Percentiles rank a stretch among this genome's conserved stretches.
Evolutionary conservation across 2,113 vertebrate genomes (phyloP).

Genomic region (Phyllostomus hastatus): DNA sequence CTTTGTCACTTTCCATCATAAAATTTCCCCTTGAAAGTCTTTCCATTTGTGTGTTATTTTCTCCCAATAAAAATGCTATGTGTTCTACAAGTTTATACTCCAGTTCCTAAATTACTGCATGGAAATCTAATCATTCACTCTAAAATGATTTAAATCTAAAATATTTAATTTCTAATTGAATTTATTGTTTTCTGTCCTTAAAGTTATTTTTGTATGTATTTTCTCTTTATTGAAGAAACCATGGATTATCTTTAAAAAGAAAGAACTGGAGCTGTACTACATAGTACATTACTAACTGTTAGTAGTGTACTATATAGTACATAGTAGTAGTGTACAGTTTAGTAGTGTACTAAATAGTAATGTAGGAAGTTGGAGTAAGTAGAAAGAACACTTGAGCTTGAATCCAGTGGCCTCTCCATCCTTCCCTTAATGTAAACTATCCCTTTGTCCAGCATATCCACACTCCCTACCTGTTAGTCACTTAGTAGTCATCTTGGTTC

Average conservation of each 20-base stretch:
- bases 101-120: not conserved
- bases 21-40: not conserved
- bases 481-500: not conserved
- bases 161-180: not conserved
- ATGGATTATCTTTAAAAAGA: not conserved
- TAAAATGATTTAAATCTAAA: not conserved
- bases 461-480: not conserved
- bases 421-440: not conserved
- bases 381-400: not conserved
- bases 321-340: too few relatives aligned
- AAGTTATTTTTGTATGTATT: not conserved
- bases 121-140: not conserved
- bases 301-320: too few relatives aligned
- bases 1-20: not conserved
- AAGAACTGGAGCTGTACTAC: not conserved
- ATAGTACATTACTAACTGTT: not conserved
- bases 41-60: not conserved
- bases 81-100: not conserved
- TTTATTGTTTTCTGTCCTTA: not conserved
- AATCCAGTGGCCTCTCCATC: not conserved
- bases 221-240: not conserved
- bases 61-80: not conserved
- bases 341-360: not conserved
- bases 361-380: not conserved
- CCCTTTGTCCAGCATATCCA: not conserved